Conservation (phyloP, 1,140 invertebrate species). For the Philotrypesis tridentata region DNA sequence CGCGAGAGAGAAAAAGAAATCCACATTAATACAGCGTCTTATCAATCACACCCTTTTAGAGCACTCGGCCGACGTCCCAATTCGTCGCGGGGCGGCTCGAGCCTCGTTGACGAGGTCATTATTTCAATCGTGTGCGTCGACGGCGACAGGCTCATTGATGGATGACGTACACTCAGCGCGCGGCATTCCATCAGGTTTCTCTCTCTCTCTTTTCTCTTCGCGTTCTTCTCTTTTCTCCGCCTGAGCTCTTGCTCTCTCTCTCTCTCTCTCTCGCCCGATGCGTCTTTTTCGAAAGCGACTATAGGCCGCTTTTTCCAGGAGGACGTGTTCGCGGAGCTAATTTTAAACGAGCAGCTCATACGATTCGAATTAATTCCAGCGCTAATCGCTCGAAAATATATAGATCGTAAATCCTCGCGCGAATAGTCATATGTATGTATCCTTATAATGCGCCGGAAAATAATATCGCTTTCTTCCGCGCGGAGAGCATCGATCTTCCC, state of each 20-base stretch:
- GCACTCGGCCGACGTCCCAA: background rate
- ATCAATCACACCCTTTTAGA: constrained; percentile 36
- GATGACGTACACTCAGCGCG: background rate
- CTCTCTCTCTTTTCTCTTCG: too few relatives aligned
- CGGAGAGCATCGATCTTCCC: background rate
- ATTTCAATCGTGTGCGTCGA: constrained; percentile 16
- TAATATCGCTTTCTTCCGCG: too few relatives aligned
- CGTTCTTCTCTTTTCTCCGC: background rate
- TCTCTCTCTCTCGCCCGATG: background rate
- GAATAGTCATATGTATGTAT: background rate
- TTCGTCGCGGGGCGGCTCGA: background rate
- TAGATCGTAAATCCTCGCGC: background rate
- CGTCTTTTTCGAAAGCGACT: constrained; percentile 1
- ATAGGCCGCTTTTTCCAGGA: background rate
- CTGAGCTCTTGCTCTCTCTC: background rate
- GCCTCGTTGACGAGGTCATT: background rate
- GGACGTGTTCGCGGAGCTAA: background rate
- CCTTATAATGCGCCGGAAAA: too few relatives aligned
- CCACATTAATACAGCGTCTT: background rate
- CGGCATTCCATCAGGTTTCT: constrained; percentile 1
- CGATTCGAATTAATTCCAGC: background rate
- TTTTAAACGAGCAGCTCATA: background rate
- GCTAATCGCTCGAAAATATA: background rate
- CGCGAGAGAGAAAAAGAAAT: background rate
- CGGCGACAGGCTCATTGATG: constrained; percentile 3